phyloP scores from a whole-genome alignment of 2,888 invertebrate species.

The Tenthredo livida region DNA sequence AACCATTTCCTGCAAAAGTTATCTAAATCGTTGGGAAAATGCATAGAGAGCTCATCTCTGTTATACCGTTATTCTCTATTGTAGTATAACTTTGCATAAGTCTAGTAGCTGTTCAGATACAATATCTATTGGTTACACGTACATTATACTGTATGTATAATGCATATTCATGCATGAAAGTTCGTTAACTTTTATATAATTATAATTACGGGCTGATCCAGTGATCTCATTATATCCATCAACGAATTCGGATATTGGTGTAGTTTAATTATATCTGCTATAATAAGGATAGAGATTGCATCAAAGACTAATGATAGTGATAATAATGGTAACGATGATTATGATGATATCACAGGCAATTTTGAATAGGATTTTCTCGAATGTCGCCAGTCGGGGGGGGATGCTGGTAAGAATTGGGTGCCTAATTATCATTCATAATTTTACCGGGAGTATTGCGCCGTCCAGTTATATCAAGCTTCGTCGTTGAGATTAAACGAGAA shows the following conservation, averaged over 20 bases:
- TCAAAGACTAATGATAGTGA: not conserved
- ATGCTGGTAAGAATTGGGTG: not conserved
- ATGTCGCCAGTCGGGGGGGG: not conserved
- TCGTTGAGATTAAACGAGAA: conserved; percentile 28
- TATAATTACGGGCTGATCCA: not conserved
- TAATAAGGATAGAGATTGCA: not conserved
- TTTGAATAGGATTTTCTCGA: conserved; percentile 18
- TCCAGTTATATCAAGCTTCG: conserved; percentile 6
- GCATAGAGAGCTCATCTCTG: not conserved
- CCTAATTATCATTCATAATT: conserved; percentile 42
- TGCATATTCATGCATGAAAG: not conserved
- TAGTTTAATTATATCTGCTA: not conserved
- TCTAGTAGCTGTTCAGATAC: not conserved
- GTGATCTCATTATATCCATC: not conserved
- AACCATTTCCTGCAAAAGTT: not conserved
- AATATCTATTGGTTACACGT: not conserved
- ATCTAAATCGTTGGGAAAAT: not conserved
- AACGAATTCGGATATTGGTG: not conserved
- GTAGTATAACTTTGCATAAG: not conserved
- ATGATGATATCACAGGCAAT: not conserved
- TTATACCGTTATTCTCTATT: not conserved
- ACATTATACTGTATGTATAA: not conserved
- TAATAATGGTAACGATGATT: not conserved
- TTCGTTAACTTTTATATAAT: not conserved
- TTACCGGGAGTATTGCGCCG: not conserved